These are phyloP conservation scores for Lasioglossum morio DNA, from an alignment of 2,888 invertebrate species.

Conservation along the genomic window DNA sequence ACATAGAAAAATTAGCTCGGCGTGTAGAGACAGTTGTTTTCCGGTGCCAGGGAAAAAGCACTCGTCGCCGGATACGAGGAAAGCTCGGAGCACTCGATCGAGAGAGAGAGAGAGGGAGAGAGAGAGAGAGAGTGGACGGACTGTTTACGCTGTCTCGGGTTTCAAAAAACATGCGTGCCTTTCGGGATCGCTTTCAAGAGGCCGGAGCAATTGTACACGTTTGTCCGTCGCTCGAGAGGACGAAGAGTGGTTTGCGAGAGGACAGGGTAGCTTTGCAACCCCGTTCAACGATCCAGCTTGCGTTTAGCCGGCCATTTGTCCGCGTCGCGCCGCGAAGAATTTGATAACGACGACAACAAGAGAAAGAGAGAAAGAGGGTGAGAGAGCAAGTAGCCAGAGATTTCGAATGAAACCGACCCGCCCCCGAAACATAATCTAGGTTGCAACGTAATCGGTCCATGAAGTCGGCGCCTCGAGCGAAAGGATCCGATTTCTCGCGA, in stretches of 20 bases:
- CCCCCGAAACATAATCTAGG: not conserved
- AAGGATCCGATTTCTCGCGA: not conserved
- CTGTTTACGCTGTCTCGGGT: conserved; percentile 3
- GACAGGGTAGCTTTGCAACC: not conserved
- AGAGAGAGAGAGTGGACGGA: not conserved
- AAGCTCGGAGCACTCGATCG: not conserved
- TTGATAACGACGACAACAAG: not conserved
- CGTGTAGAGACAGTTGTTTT: not conserved
- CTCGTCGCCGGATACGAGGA: not conserved
- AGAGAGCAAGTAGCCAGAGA: not conserved
- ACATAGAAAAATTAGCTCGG: not conserved
- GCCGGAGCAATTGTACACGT: not conserved
- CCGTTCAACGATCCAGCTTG: not conserved
- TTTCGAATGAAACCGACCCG: not conserved
- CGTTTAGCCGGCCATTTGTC: not conserved
- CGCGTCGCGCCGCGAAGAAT: not conserved
- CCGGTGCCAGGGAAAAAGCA: not conserved
- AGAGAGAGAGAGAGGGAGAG: not conserved
- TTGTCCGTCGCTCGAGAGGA: not conserved
- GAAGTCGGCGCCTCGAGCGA: not conserved
- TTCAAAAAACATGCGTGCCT: conserved; percentile 20
- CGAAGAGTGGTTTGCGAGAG: conserved; percentile 10
- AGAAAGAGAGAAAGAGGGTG: not conserved
- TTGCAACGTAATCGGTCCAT: conserved; percentile 4
- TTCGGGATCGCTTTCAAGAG: conserved; percentile 12